Base-by-base conservation (phyloP, 2,888 invertebrate species). In the Hemicrepidius hirtus region DNA sequence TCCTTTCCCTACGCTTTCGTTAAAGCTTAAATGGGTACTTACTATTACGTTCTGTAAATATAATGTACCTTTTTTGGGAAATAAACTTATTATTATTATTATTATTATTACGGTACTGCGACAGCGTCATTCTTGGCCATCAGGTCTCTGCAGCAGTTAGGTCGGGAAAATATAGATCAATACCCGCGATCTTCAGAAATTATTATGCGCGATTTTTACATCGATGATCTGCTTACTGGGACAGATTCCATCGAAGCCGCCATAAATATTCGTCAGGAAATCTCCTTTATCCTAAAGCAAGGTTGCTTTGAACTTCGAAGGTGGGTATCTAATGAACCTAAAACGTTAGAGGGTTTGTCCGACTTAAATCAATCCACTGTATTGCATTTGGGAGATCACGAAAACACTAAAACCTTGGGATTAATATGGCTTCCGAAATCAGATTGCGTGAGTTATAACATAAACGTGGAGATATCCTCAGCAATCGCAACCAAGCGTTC, bases 201-300 rank as follows among this genome's bases (percentile, higher is more conserved):
- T 24, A 72, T 62, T 59, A 60, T 10, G 16, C 81, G 64, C 21
- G 79, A 76, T 74, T 84, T 83, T 76, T 81, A 41, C 80, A 76
- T 70, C 82, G 76, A 21, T 76, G 77, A 16, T 84, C 62, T 63
- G 81, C 77, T 46, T 80, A 73, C 68, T 6, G 50, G 50, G 5
- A 32, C 40, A 1, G 28, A 69, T 21, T 57, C 24, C 0, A 3
- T 50, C 10, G 7, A n/a, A 13, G 63, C 50, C 35, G 2, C 9
- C 1, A 20, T 20, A 5, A 1, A 5, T 5, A 46, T 18, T 2
- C 2, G 9, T 0, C 16, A 20, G 2, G 46, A 46, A 46, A 16
- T 46, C 20, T 46, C 5, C 9, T 9, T 3, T 13, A 46, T 46
- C 20, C 9, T 46, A 10, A 16, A 10, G 1, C 9, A 2, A 0